Evolutionary conservation across 2,113 vertebrate genomes (phyloP), one percentile per base, ranked within the genome.

Genomic region (Gnathonemus echidnorhynchus): DNA sequence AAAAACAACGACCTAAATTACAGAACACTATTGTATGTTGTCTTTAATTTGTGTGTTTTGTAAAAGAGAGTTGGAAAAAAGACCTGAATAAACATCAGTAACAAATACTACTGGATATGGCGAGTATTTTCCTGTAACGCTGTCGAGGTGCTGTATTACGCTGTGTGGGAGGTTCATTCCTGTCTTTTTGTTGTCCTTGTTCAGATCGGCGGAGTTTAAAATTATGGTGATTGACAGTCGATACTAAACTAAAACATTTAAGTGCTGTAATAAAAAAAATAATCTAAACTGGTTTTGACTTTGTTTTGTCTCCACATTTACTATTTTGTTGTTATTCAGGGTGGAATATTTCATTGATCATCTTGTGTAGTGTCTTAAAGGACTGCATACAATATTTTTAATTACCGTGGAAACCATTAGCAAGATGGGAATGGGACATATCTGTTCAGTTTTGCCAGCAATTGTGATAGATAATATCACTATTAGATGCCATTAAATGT

Each of bases 1-100:
- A 87, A 86, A 91, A 92, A 90, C 90, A 91, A 92, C 92, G 74
- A 90, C 91, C 88, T 91, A 87, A 92, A 93, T 94, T 94, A 94
- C 93, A 93, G 95, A 93, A 94, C 92, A 95, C 94, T 94, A 93
- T 88, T 94, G 94, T 96, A 93, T 95, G 95, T 95, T 94, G 94
- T 96, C 95, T 95, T 94, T 92, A 92, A 95, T 93, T 93, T 94
- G 94, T 96, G 94, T 95, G 93, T 97, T 96, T 97, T 96, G 95
- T 96, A 97, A 96, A 96, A 93, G 95, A 95, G 92, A 95, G 94
- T 93, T 93, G 94, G 92, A 94, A 92, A 90, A 94, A 94, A 93
- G 91, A 93, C 91, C 92, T 95, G 90, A 94, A 94, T 94, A 89
- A 91, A 91, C 80, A 86, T 88, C 86, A 91, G 83, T 80, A 92